These are phyloP conservation scores for Thera obeliscata DNA, from an alignment of 2,888 invertebrate genomes.

Conservation along the genomic window DNA sequence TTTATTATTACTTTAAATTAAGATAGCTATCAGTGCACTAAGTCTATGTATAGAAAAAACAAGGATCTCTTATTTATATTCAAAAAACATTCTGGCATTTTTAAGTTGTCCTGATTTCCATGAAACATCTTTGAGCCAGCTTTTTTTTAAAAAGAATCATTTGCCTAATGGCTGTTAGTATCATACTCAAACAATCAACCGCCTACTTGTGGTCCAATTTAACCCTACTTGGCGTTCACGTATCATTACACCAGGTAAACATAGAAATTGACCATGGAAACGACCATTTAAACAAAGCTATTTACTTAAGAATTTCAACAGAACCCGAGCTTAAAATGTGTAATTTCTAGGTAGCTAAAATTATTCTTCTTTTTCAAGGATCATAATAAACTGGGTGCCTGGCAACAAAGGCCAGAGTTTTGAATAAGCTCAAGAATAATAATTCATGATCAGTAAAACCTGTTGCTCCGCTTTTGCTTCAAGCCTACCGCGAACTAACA, in stretches of 20 bases:
- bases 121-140: slow-evolving; percentile 45
- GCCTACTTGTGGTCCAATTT: slow-evolving; percentile 54
- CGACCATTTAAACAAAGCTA: slow-evolving; percentile 28
- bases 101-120: slow-evolving; percentile 27
- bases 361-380: neutral
- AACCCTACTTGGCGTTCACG: slow-evolving; percentile 60
- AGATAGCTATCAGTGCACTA: neutral
- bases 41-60: neutral
- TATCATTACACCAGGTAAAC: slow-evolving; percentile 62
- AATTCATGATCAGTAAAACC: slow-evolving; percentile 30
- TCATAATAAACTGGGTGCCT: slow-evolving; percentile 4
- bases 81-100: slow-evolving; percentile 1
- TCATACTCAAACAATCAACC: slow-evolving; percentile 44
- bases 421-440: slow-evolving; percentile 22
- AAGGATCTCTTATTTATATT: neutral
- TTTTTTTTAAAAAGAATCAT: slow-evolving; percentile 26
- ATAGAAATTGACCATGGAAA: slow-evolving; percentile 55
- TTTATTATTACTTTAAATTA: no score
- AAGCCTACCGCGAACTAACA: slow-evolving; percentile 20
- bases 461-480: slow-evolving; percentile 32
- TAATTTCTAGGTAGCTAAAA: neutral
- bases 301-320: neutral
- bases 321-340: neutral
- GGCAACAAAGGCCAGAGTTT: slow-evolving; percentile 7
- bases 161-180: slow-evolving; percentile 29